Evolutionary conservation across 2,888 invertebrate genomes (phyloP), one percentile per base, ranked within the genome.

Genomic region (Philaethria dido): DNA sequence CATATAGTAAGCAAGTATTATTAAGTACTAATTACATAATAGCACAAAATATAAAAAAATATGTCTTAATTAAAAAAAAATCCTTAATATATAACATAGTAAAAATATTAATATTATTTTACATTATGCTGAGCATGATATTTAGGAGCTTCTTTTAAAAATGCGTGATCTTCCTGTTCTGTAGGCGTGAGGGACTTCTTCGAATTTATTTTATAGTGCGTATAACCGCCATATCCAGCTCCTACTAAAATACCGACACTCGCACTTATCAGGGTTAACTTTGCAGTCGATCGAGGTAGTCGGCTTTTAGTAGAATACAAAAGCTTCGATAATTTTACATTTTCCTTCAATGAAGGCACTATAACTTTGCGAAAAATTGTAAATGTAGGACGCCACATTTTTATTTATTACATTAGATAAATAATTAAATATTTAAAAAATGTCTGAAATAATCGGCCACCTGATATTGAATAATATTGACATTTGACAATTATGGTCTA

Each of bases 201-300:
- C 0, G 74, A 69, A 75, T 93, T 93, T 61, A 93, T 83, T 80
- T 88, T 88, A 66, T 89, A 93, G 75, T 93, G 93, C 0, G 93
- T 92, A 74, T 92, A 93, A 68, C 91, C 92, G 69, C 93, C 90
- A 77, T 94, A 94, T 0, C 92, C 92, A 0, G 93, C 93, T 2
- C 94, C 94, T 3, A 93, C 78, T 2, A 93, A 82, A 5, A 93
- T 89, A 52, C 95, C 95, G 62, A 95, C 85, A 76, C 92, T 91
- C 0, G 94, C 93, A 69, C 95, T 94, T 1, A 94, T 83, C 36
- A 95, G 72, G 25, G 94, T 93, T 72, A 94, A 77, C 76, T 93
- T 94, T 0, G 84, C 80, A 11, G 88, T 85, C 5, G 91, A 91
- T 72, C 79, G 85, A 62, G 89, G 84, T 14, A 82, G 70, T 75